Percentiles rank a stretch among this genome's conserved stretches.
Conservation (phyloP, 2,113 vertebrate genomes). For the Callorhinus ursinus region DNA sequence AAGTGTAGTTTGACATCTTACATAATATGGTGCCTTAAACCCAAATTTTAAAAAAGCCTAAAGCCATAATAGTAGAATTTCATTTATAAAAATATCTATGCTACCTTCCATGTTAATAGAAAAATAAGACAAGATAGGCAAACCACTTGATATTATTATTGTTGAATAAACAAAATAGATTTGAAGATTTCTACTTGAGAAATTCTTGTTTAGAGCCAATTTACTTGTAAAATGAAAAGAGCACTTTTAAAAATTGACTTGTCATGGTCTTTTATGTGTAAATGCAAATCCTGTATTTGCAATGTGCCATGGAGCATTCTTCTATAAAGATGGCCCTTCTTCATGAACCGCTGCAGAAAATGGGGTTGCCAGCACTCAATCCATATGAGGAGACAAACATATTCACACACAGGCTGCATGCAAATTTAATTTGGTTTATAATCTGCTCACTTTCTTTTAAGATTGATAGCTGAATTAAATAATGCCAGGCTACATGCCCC, state of each 20-base stretch:
- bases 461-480: conserved; percentile 25
- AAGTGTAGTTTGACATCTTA: conserved; percentile 34
- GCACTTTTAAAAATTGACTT: neutral
- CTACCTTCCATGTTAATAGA: neutral
- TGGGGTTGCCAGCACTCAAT: neutral
- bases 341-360: neutral
- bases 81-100: conserved; percentile 35
- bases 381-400: neutral
- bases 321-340: neutral
- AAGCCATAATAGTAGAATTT: conserved; percentile 20
- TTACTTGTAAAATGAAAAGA: conserved; percentile 41
- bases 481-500: neutral
- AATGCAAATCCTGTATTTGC: conserved; percentile 12
- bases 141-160: conserved; percentile 45
- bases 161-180: conserved; percentile 54
- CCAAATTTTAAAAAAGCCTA: neutral
- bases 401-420: neutral
- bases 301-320: neutral
- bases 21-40: conserved; percentile 3
- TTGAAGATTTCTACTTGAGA: conserved; percentile 39
- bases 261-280: neutral
- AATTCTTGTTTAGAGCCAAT: conserved; percentile 29
- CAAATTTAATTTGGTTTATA: neutral
- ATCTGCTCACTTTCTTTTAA: neutral
- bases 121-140: conserved; percentile 30